Base-by-base conservation (phyloP, 2,113 vertebrate species). In the Ochotona curzoniae region DNA sequence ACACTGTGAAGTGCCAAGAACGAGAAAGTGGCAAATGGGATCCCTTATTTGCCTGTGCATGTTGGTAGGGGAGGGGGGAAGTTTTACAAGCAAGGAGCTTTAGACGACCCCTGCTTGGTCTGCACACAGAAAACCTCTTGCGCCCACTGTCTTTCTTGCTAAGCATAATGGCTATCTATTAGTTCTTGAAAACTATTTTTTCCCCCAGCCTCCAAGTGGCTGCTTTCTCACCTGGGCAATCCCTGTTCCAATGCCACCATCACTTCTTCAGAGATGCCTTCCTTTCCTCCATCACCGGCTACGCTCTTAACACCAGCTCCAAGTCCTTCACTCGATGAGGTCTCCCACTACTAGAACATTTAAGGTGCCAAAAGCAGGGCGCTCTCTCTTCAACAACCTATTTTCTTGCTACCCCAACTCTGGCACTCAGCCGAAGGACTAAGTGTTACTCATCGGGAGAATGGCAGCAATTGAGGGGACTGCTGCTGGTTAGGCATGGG, bases 181-280 rank as follows among this genome's bases (percentile, higher is more conserved):
- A 18, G 47, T 83, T 91, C 66, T 89, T 69, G 84, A 94, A 79
- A 87, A 71, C 8, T 25, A 79, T 8, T 78, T 88, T 20, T n/a
- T 63, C 38, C 64, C 38, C 64, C 18, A 28, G 47, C 28, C 57
- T 93, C 57, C 89, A 60, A 49, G 60, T 64, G 17, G 12, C 4
- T 94, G 61, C 51, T 80, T 90, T 80, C 54, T 87, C 69, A 69
- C 23, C 60, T 44, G 63, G 83, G 23, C 2, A 38, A 70, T 54
- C 32, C 75, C 47, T 35, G 63, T 78, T 87, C 35, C 57, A 78
- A 85, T 1, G 6, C n/a, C 63, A 74, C 38, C 38, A 44, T 44
- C 38, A 6, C 38, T 30, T 83, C 61, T 91, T 79, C 26, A 49
- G 47, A 70, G 18, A 83, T 30, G 78, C 26, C 47, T 90, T 49